Base-by-base conservation (phyloP, 2,113 vertebrate genomes). In the Sander lucioperca region DNA sequence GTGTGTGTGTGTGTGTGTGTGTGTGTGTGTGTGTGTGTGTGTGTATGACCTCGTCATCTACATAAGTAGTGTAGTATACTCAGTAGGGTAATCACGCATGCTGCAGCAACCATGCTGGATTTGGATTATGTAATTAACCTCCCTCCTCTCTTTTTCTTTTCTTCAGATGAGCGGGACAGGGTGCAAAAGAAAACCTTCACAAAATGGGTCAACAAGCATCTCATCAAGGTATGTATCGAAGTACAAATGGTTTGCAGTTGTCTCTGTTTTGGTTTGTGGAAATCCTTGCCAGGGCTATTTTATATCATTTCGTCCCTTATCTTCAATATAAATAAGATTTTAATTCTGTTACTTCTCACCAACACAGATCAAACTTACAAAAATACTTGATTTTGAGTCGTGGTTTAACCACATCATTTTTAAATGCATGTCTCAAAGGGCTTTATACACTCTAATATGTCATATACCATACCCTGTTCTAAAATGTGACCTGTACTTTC, bases 101-200 rank as follows among this genome's bases (percentile, higher is more conserved):
- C 43, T 79, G 54, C 45, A 61, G 36, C 4, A 19, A 25, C 21
- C 43, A 16, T 39, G 25, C 48, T 67, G 3, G 21, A 15, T 76
- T 69, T 51, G 4, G 45, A 27, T 86, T 9, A 50, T 62, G 48
- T 81, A 16, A 73, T 67, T 89, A 83, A 93, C 82, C 72, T 65
- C 15, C 30, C 15, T 79, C 82, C 45, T 77, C 23, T 86, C 39
- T 81, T 74, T 39, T 73, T 0, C 79, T 7, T 74, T 5, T 71
- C 79, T 68, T 25, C 93, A 99, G 98, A 99, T 96, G 98, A 99
- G 93, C 96, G 98, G 85, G 98, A 99, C 95, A 91, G 98, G 75
- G 98, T 99, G 85, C 98, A 99, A 95, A 99, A 99, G 96, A 99
- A 99, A 95, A 99, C 98, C 3, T 99, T 99, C 95, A 99, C 97